Conservation (phyloP, 2,888 invertebrate genomes). For the Parascotia fuliginaria region DNA sequence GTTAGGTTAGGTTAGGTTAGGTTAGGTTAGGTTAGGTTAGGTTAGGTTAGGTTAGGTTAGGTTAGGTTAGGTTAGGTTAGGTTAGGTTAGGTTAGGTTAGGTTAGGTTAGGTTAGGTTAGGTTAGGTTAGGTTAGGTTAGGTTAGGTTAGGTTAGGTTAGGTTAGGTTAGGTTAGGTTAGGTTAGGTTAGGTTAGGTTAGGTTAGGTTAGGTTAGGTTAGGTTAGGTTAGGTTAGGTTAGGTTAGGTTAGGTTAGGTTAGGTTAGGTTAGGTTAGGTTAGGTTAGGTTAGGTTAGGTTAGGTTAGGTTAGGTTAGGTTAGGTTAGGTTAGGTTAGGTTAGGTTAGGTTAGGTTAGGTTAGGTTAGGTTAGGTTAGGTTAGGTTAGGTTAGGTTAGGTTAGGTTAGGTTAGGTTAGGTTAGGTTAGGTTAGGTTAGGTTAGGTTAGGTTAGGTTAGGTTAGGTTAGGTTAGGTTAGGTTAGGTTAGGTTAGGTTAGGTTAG, state of each 20-base stretch:
- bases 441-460: no score
- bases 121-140: conserved; percentile 15
- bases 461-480: no score
- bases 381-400: background rate
- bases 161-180: conserved; percentile 15
- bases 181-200: conserved; percentile 15
- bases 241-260: conserved; percentile 18
- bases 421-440: no score
- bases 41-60: conserved; percentile 11
- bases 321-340: conserved; percentile 23
- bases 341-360: conserved; percentile 16
- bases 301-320: conserved; percentile 16
- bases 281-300: conserved; percentile 15
- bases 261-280: conserved; percentile 21
- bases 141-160: conserved; percentile 16
- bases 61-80: conserved; percentile 12
- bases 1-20: conserved; percentile 14
- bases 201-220: conserved; percentile 15
- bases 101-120: conserved; percentile 14
- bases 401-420: no score
- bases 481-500: no score
- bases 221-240: conserved; percentile 13
- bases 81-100: conserved; percentile 15
- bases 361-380: conserved; percentile 9
- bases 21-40: conserved; percentile 11